Base-by-base conservation (phyloP, 2,797 vertebrate genomes). In the Myotis pilosus region DNA sequence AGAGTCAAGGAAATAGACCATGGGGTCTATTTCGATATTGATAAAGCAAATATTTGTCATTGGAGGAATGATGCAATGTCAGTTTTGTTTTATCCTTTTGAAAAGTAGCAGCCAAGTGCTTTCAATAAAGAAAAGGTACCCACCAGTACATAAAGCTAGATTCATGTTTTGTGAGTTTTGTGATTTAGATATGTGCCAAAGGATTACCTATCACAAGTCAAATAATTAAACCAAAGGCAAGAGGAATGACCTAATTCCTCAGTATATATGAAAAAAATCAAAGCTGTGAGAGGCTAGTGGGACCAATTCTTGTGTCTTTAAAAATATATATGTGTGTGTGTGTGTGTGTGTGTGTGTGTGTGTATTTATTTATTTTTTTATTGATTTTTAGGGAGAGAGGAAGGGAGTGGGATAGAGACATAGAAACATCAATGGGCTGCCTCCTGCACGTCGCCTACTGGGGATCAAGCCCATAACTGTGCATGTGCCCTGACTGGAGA, bases 41-140 rank as follows among this genome's bases (percentile, higher is more conserved):
- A 95, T 92, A 88, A 92, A 79, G 64, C 81, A 96, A 95, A 95
- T 95, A 93, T 94, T 95, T 96, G 87, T 94, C 74, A 64, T 81
- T 75, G 69, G 74, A 89, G 64, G 66, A 89, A 87, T 95, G 89
- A 87, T 0, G 30, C 51, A 85, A 91, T 87, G 82, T 93, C 82
- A 92, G 68, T 83, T 88, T 91, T 87, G 74, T 57, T 91, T 93
- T 64, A 84, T 49, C 72, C 30, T 82, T 94, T 96, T 91, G 51
- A 64, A 87, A 96, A 85, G 78, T n/a, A 60, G 36, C 47, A 84
- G 38, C 57, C 38, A 86, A 57, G 44, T 62, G 41, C 47, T 80
- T 93, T 96, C 72, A 78, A 89, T 49, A 66, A 90, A 93, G 79
- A 55, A 85, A 83, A 79, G 53, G 60, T 19, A 47, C 33, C 49